Base-by-base conservation (phyloP, 2,797 vertebrate species). In the Okamejei kenojei region DNA sequence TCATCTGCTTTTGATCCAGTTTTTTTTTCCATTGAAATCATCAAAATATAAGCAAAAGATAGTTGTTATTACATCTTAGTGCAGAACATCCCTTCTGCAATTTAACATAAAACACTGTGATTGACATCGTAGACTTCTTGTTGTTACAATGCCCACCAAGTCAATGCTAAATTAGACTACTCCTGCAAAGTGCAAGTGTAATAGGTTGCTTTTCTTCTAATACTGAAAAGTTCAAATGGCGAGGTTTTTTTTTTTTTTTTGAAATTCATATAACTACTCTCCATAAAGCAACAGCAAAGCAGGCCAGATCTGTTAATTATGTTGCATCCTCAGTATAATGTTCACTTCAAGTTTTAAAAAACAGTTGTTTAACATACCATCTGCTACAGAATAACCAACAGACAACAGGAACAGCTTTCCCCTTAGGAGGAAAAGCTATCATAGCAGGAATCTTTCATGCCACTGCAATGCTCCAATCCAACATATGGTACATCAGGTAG, bases 291-390 rank as follows among this genome's bases (percentile, higher is more conserved):
- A 78, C 9, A 68, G 29, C 61, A 86, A 86, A 54, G 81, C 54
- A 88, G 81, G 81, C 54, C 54, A 84, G n/a, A 32, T 86, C 29
- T 32, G 29, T 88, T 88, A 32, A 88, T 88, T 65, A 65, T 88
- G 84, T 68, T 68, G 84, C 63, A 35, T 68, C 63, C n/a, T 7
- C 61, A 88, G 63, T 88, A 88, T 88, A 68, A 88, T 3, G 26
- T 63, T 68, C n/a, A n/a, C 84, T 88, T 35, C 61, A 35, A 45
- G 17, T 88, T 88, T 68, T 9, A 88, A 88, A 68, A 88, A 54
- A 21, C 84, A 88, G 84, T 65, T 88, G 84, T 88, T 88, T 19
- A 88, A 88, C 84, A 88, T 88, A 68, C 84, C 84, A 88, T 88
- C 84, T 88, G 84, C 84, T 35, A 17, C 63, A 88, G 61, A 19